Base-by-base conservation (phyloP, 1,140 invertebrate species). In the Pogonognathellus flavescens region DNA sequence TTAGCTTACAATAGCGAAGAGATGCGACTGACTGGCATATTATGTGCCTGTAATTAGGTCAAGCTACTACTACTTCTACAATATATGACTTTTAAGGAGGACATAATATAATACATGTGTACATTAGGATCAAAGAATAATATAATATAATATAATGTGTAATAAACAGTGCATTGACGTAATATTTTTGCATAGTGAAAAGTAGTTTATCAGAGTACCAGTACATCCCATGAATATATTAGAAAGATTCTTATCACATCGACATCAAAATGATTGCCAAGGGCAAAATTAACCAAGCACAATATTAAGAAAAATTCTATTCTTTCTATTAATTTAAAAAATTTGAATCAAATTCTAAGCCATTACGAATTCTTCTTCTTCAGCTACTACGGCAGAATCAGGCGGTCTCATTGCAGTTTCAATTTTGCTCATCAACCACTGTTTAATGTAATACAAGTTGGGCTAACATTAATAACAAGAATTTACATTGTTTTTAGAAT, bases 401-500 rank as follows among this genome's bases (percentile, higher is more conserved):
- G 60, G 50, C 31, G 60, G 50, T 57, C 83, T 87, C 86, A 88
- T 88, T 7, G 86, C 86, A 22, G 57, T 57, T 52, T 89, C 88
- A 82, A 89, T 88, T 83, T 89, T 89, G 52, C 84, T 82, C 52
- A 89, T 76, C n/a, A 89, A 52, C 88, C 88, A 89, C 88, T 88
- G 88, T 70, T 83, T 85, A 80, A 88, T 83, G 85, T 87, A 88
- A 88, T 82, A 87, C 62, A 14, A 49, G 83, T 85, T 86, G 20
- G 10, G 70, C 81, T 86, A 50, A 70, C 62, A 85, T 80, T 81
- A 83, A 83, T 82, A n/a, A 59, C 80, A 88, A 83, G 49, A 80
- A 84, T 49, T 20, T 20, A 62, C 41, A 59, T 25, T 22, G n/a
- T 22, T 49, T 55, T 55, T 41, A n/a, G 5, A 10, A 76, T 11